Evolutionary conservation across 1,140 invertebrate genomes (phyloP).

Genomic region (Tenebrio molitor): DNA sequence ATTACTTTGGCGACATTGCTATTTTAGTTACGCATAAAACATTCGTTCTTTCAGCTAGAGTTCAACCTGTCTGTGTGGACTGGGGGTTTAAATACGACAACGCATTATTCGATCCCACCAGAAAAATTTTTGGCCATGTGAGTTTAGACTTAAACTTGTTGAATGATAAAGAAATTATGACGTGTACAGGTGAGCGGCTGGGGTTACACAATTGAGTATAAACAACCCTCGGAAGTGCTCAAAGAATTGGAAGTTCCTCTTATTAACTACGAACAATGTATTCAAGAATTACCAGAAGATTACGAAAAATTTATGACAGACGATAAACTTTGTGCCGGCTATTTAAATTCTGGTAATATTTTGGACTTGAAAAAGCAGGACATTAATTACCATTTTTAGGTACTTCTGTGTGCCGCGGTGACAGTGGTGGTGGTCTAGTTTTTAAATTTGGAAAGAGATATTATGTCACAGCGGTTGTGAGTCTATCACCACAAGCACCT

Average conservation of each 20-base stretch:
- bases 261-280: conserved; percentile 3
- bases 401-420: not conserved
- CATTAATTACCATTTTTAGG: not conserved
- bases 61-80: conserved; percentile 19
- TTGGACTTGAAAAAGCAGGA: not conserved
- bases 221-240: not conserved
- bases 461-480: not conserved
- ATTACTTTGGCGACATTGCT: conserved; percentile 22
- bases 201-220: conserved; percentile 1
- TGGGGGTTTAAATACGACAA: not conserved
- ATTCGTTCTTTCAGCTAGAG: not conserved
- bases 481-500: not conserved
- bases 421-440: not conserved
- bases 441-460: not conserved
- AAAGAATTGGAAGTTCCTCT: conserved; percentile 14
- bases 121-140: not conserved
- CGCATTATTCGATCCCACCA: not conserved
- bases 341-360: conserved; percentile 16
- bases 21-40: not conserved
- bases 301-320: conserved; percentile 20
- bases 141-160: too few relatives aligned
- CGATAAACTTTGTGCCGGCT: conserved; percentile 33
- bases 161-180: not conserved
- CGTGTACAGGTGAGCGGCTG: conserved; percentile 4
- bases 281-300: conserved; percentile 9